phyloP scores from a whole-genome alignment of 2,888 invertebrate species.

The Phaonia tiefii region DNA sequence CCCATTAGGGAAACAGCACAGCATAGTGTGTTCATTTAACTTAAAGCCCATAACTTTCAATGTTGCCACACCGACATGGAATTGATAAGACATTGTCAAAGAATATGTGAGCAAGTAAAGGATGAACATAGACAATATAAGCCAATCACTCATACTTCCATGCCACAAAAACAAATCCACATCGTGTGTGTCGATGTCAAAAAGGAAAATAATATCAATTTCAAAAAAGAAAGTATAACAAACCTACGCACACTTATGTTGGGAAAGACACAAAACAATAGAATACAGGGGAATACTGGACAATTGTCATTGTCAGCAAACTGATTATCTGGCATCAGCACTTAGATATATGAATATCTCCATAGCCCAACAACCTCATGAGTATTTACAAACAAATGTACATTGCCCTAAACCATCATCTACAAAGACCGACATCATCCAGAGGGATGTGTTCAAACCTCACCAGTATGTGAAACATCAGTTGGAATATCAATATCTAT shows the following conservation, averaged over 20 bases:
- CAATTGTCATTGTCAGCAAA: slow-evolving; percentile 66
- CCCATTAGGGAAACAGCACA: too few species aligned
- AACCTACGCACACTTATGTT: background rate
- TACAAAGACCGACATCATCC: slow-evolving; percentile 43
- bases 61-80: too few species aligned
- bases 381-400: too few species aligned
- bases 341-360: slow-evolving; percentile 66
- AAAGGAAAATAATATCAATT: slow-evolving; percentile 65
- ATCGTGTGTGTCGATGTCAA: slow-evolving; percentile 44
- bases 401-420: background rate
- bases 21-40: too few species aligned
- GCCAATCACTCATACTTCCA: background rate
- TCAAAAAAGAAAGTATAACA: slow-evolving; percentile 43
- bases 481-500: slow-evolving; percentile 22
- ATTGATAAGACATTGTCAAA: slow-evolving; percentile 61
- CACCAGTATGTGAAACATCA: slow-evolving; percentile 43
- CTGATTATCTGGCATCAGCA: slow-evolving; percentile 67
- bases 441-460: slow-evolving; percentile 33
- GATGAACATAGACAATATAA: slow-evolving; percentile 3
- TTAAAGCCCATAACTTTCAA: too few species aligned
- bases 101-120: slow-evolving; percentile 52
- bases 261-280: too few species aligned
- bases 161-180: slow-evolving; percentile 17
- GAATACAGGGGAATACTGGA: background rate
- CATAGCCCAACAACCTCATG: slow-evolving; percentile 58